These are phyloP conservation scores for Caprella mutica DNA, from an alignment of 2,888 invertebrate species.

Conservation along the genomic window DNA sequence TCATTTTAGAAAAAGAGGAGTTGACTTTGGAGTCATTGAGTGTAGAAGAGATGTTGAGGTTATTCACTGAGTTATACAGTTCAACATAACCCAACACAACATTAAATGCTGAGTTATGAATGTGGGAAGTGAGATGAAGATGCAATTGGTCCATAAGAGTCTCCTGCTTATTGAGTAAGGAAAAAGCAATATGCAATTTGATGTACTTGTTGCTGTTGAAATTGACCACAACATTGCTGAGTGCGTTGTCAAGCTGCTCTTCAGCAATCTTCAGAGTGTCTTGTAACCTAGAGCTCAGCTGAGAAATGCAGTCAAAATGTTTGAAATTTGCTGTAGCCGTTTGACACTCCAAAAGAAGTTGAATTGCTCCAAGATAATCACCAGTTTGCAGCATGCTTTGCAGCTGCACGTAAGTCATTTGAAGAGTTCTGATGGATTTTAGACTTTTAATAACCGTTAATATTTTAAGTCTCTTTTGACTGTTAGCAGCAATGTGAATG, in stretches of 20 bases:
- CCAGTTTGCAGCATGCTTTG: conserved; percentile 68
- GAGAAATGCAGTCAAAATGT: conserved; percentile 83
- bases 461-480: conserved; percentile 72
- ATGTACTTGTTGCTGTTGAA: conserved; percentile 25
- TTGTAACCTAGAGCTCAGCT: conserved; percentile 70
- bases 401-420: conserved; percentile 47
- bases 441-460: conserved; percentile 67
- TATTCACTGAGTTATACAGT: conserved; percentile 40
- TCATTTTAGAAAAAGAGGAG: conserved; percentile 48
- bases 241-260: conserved; percentile 73
- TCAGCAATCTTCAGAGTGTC: conserved; percentile 84
- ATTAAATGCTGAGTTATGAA: conserved; percentile 63
- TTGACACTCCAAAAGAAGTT: conserved; percentile 75
- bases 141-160: conserved; percentile 87
- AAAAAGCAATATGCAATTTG: conserved; percentile 49
- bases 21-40: conserved; percentile 37
- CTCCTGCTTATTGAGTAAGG: conserved; percentile 77
- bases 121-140: conserved; percentile 87
- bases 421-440: conserved; percentile 64
- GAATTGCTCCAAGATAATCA: conserved; percentile 80
- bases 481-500: conserved; percentile 79
- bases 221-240: conserved; percentile 53
- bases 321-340: conserved; percentile 70
- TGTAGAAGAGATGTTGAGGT: conserved; percentile 3
- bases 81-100: conserved; percentile 50